Conservation (phyloP, 2,113 vertebrate species). For the Xiphophorus hellerii region DNA sequence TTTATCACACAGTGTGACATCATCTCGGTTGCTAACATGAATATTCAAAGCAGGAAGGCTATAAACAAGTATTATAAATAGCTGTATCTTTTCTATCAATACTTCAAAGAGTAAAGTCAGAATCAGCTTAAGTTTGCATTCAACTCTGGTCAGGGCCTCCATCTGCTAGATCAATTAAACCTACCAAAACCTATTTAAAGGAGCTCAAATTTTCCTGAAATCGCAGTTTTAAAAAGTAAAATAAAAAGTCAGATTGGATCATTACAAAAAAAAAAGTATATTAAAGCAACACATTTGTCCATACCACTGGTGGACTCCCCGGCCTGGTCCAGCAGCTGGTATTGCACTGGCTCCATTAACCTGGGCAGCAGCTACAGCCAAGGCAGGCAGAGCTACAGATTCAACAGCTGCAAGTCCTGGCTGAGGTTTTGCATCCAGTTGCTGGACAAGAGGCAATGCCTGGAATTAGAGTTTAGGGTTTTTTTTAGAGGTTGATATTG, state of each 20-base stretch:
- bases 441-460: constrained; percentile 61
- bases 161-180: too few relatives aligned
- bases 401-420: constrained; percentile 41
- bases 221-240: neutral
- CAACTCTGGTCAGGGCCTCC: too few relatives aligned
- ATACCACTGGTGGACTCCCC: constrained; percentile 47
- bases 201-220: neutral
- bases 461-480: constrained; percentile 20
- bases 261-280: neutral
- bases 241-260: neutral
- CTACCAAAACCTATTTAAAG: too few relatives aligned
- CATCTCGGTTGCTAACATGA: neutral
- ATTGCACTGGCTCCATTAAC: constrained; percentile 34
- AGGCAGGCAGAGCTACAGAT: constrained; percentile 30
- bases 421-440: constrained; percentile 59
- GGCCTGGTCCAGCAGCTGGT: constrained; percentile 39
- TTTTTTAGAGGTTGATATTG: neutral
- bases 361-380: constrained; percentile 38
- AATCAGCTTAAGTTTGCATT: neutral
- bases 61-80: neutral
- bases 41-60: neutral
- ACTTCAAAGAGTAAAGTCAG: neutral
- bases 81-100: neutral
- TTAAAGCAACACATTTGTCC: constrained; percentile 5
- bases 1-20: too few relatives aligned